Evolutionary conservation across 2,797 vertebrate genomes (phyloP), one percentile per base, ranked within the genome.

Genomic region (Rhabdomys pumilio): DNA sequence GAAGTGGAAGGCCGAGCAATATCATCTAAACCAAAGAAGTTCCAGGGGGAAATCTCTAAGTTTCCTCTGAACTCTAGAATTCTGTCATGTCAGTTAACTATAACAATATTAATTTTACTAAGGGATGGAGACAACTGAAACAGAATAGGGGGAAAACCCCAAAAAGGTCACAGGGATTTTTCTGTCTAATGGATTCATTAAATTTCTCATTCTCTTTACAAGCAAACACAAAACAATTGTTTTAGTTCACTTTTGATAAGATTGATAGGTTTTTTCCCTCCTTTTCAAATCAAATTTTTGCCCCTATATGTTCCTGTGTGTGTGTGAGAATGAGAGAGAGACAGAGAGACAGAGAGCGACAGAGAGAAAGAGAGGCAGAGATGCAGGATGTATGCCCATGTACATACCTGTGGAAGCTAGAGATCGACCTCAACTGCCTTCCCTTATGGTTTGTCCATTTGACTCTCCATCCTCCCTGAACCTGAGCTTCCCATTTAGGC

Each of bases 51-150:
- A 55, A 85, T 41, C 61, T 81, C 67, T 24, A 90, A 85, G 10
- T 93, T 94, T 20, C 69, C 29, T 65, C 8, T 53, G 75, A 92
- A 83, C 9, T 61, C 22, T 47, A 82, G 67, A 90, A 90, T 79
- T 77, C 81, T 93, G 0, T 47, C n/a, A 88, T 76, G 24, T 4
- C 41, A 77, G 2, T 6, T 63, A 63, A 14, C 65, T 87, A 2
- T 77, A 90, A 84, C 85, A 57, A 69, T 26, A 67, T 2, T 38
- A 31, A 50, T 55, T 97, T 96, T 93, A 65, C 81, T 94, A 55
- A 87, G 19, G 67, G 17, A 89, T 34, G 34, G 34, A 72, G 72
- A 79, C 3, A 38, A 76, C 15, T 57, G 72, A 95, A 95, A 94
- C 29, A 90, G 6, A 91, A 65, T 17, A 2, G 17, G 1, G 29